phyloP scores from a whole-genome alignment of 37 sponge, comb jelly and placozoan genomes.

The Amphimedon queenslandica region DNA sequence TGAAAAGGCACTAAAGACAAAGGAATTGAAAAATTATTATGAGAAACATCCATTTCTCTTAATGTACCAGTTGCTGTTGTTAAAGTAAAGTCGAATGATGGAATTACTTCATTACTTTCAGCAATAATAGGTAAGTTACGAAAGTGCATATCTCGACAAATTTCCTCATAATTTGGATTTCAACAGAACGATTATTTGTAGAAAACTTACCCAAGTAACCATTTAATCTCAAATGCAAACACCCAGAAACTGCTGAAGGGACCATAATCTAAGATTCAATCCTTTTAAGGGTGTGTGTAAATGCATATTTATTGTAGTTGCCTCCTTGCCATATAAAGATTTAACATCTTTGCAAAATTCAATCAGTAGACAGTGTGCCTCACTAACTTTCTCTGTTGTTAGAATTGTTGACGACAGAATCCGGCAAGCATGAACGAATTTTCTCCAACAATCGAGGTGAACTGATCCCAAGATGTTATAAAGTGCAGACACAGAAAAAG shows the following conservation, averaged over 20 bases:
- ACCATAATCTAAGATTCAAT: not conserved
- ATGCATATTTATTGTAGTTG: not conserved
- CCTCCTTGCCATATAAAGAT: not conserved
- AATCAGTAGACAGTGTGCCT: not conserved
- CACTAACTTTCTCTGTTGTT: not conserved
- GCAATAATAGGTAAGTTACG: too few relatives aligned
- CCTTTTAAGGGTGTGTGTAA: not conserved
- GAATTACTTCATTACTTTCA: too few relatives aligned
- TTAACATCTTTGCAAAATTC: not conserved
- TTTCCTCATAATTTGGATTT: constrained; percentile 10
- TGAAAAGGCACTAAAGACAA: too few relatives aligned
- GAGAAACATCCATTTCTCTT: too few relatives aligned
- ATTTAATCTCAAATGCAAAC: not conserved
- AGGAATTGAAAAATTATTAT: too few relatives aligned
- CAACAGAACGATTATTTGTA: constrained; percentile 2
- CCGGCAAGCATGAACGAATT: not conserved
- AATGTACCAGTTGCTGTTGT: too few relatives aligned
- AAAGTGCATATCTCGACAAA: too few relatives aligned
- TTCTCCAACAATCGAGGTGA: not conserved
- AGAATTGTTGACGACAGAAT: not conserved
- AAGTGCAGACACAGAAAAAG: not conserved
- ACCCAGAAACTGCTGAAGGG: not conserved
- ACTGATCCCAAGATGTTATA: not conserved
- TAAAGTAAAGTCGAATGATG: too few relatives aligned
- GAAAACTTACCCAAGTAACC: not conserved